phyloP scores from a whole-genome alignment of 35 echinoderm and acorn worm genomes.

The Ophioderma brevispina region DNA sequence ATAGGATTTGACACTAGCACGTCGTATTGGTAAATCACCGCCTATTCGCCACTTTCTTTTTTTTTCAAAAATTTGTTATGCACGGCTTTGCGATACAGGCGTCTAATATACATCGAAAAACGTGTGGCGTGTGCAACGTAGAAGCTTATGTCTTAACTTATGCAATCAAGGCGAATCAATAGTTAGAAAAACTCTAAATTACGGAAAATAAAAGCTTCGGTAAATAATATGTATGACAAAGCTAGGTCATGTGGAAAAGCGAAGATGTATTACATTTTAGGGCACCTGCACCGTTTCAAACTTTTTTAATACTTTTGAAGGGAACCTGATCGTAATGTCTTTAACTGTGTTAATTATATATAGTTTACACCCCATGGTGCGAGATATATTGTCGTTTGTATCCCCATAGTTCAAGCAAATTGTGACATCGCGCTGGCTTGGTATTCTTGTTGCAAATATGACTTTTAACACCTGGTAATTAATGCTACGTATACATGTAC shows the following conservation, averaged over 20 bases:
- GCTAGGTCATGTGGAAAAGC: background rate
- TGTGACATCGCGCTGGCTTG: background rate
- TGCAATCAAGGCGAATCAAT: background rate
- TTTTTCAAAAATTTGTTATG: background rate
- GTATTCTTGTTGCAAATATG: background rate
- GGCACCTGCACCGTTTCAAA: background rate
- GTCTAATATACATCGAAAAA: background rate
- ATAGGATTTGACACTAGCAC: background rate
- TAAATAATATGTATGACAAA: background rate
- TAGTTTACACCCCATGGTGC: background rate
- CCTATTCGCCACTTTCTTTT: background rate
- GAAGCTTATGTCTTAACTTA: constrained; percentile 1
- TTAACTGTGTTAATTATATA: background rate
- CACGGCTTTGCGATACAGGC: background rate
- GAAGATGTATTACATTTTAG: background rate
- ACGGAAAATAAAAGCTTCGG: background rate
- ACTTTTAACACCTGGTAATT: background rate
- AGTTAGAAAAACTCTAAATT: constrained; percentile 4
- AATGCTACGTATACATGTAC: no score
- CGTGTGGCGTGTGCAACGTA: background rate
- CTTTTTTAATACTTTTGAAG: background rate
- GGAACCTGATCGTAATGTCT: background rate
- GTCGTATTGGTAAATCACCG: background rate
- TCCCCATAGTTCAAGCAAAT: background rate
- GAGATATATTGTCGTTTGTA: background rate